Evolutionary conservation across 2,888 invertebrate genomes (phyloP).

Genomic region (Atrina japonica): DNA sequence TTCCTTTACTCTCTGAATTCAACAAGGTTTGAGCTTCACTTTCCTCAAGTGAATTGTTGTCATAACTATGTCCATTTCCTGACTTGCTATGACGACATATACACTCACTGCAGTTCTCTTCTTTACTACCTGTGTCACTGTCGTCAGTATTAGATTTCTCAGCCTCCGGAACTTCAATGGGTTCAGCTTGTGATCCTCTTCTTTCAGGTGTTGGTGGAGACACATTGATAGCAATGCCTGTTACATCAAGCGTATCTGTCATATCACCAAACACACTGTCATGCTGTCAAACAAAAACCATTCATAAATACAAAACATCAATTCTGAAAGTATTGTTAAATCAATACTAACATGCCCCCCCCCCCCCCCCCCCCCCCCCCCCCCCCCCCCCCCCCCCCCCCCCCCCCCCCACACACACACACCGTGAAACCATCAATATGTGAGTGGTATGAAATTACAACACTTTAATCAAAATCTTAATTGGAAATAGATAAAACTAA

Average conservation of each 20-base stretch:
- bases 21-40: slow-evolving; percentile 13
- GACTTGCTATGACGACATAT: slow-evolving; percentile 23
- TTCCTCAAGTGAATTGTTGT: slow-evolving; percentile 30
- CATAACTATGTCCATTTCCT: slow-evolving; percentile 33
- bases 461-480: too few species aligned
- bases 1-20: neutral
- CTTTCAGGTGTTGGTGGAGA: slow-evolving; percentile 36
- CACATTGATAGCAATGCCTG: slow-evolving; percentile 27
- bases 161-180: too few species aligned
- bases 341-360: too few species aligned
- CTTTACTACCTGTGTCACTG: slow-evolving; percentile 6
- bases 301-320: neutral
- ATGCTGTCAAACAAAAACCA: slow-evolving; percentile 1
- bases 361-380: neutral
- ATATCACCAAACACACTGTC: neutral
- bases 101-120: slow-evolving; percentile 29
- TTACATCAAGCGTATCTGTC: neutral
- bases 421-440: too few species aligned
- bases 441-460: too few species aligned
- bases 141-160: neutral
- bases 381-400: neutral
- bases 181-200: neutral
- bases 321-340: too few species aligned
- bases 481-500: too few species aligned
- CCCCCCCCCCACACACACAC: too few species aligned